Evolutionary conservation across 2,888 invertebrate genomes (phyloP).

Genomic region (Drosophila colorata): DNA sequence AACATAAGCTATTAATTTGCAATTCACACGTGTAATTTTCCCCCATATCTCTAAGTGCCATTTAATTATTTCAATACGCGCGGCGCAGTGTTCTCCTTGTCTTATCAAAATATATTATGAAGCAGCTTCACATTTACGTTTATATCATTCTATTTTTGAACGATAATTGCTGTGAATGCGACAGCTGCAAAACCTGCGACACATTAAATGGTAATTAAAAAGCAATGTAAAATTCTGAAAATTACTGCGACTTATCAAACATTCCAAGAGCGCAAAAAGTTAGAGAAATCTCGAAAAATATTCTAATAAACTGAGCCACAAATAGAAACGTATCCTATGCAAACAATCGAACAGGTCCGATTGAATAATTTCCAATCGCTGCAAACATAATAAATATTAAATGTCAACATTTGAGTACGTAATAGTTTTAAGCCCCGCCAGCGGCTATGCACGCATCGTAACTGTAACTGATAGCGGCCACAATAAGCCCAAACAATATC

Average conservation of each 20-base stretch:
- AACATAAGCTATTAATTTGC: slow-evolving; percentile 29
- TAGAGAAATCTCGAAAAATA: neutral
- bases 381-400: slow-evolving; percentile 31
- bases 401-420: slow-evolving; percentile 7
- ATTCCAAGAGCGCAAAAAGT: neutral
- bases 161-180: slow-evolving; percentile 23
- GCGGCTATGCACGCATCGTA: slow-evolving; percentile 20
- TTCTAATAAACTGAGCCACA: neutral
- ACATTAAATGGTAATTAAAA: slow-evolving; percentile 65
- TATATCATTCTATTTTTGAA: neutral
- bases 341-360: slow-evolving; percentile 15
- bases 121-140: slow-evolving; percentile 14
- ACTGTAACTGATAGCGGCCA: slow-evolving; percentile 36
- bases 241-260: slow-evolving; percentile 4
- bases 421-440: slow-evolving; percentile 14
- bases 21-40: slow-evolving; percentile 18
- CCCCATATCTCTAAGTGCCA: slow-evolving; percentile 42
- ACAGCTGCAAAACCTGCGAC: slow-evolving; percentile 29
- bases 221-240: slow-evolving; percentile 3
- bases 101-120: slow-evolving; percentile 46
- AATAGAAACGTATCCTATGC: slow-evolving; percentile 6
- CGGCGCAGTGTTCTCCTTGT: slow-evolving; percentile 9
- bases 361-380: slow-evolving; percentile 7
- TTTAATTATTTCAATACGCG: slow-evolving; percentile 56
- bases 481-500: slow-evolving; percentile 24